A percentile compares a stretch with the other conserved stretches of the same genome.
Evolutionary conservation across 2,888 invertebrate genomes (phyloP).

Genomic region (Gastracanthus pulcherrimus): DNA sequence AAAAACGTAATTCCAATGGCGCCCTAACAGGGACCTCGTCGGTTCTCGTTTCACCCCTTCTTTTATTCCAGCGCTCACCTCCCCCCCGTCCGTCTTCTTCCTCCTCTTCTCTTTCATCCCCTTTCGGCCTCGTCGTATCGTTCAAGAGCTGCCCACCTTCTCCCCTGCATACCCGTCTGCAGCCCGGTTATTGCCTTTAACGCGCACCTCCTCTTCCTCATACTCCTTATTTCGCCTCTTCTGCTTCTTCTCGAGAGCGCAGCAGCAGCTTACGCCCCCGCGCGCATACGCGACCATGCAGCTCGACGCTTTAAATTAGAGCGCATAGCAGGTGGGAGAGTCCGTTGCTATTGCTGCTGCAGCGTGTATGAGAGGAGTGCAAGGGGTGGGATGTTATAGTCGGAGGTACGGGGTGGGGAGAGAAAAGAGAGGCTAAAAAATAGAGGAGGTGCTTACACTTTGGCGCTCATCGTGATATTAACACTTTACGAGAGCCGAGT

Average conservation of each 20-base stretch:
- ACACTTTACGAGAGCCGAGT: conserved; percentile 34
- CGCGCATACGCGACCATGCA: conserved; percentile 15
- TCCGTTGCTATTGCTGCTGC: background rate
- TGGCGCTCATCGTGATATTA: conserved; percentile 41
- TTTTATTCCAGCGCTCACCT: conserved; percentile 15
- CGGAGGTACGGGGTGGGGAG: background rate
- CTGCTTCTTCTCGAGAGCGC: background rate
- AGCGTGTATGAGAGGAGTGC: background rate
- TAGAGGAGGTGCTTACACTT: conserved; percentile 20
- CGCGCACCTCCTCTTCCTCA: background rate
- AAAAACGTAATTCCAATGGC: background rate
- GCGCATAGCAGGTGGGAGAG: background rate
- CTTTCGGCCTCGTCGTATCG: conserved; percentile 23
- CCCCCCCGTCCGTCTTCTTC: background rate
- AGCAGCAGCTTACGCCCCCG: background rate
- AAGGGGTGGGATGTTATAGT: background rate
- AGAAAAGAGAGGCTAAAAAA: conserved; percentile 12
- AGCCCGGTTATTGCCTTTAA: conserved; percentile 10
- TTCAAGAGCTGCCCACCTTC: too few species aligned
- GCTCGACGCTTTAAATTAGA: conserved; percentile 35
- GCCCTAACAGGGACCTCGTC: background rate
- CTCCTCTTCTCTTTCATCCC: conserved; percentile 17
- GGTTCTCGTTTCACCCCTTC: conserved; percentile 6
- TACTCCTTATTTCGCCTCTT: background rate
- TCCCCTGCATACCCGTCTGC: background rate